phyloP scores from a whole-genome alignment of 2,888 invertebrate species.

The Euproctis similis region DNA sequence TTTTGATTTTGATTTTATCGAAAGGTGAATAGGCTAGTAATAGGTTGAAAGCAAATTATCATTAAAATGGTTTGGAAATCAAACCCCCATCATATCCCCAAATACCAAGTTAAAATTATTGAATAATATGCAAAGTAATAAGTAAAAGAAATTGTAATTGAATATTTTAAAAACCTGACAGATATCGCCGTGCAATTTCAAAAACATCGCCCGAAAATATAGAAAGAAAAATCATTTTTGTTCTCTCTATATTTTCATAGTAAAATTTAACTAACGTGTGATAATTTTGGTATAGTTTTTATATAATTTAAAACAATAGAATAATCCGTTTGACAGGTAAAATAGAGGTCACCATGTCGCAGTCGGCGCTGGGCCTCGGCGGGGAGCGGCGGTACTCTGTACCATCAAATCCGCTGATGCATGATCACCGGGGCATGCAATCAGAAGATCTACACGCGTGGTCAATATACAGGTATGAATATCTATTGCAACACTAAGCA shows the following conservation, averaged over 20 bases:
- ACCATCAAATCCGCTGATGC: conserved; percentile 83
- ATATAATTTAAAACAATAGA: conserved; percentile 1
- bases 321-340: conserved; percentile 10
- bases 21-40: too few species aligned
- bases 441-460: conserved; percentile 96
- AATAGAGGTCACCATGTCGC: conserved; percentile 44
- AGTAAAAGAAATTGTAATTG: too few species aligned
- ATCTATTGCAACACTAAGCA: not conserved
- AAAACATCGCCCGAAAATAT: too few species aligned
- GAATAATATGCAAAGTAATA: too few species aligned
- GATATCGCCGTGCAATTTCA: too few species aligned
- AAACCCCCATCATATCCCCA: too few species aligned
- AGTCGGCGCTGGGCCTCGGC: conserved; percentile 67
- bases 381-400: conserved; percentile 91
- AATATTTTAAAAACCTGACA: too few species aligned
- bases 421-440: conserved; percentile 85
- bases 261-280: not conserved
- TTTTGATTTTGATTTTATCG: too few species aligned
- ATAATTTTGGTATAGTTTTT: conserved; percentile 1
- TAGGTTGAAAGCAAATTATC: too few species aligned
- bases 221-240: not conserved
- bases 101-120: too few species aligned
- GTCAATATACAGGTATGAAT: conserved; percentile 91
- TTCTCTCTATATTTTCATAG: not conserved
- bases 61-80: too few species aligned